phyloP scores from a whole-genome alignment of 2,113 vertebrate species.

The Ovis canadensis region DNA sequence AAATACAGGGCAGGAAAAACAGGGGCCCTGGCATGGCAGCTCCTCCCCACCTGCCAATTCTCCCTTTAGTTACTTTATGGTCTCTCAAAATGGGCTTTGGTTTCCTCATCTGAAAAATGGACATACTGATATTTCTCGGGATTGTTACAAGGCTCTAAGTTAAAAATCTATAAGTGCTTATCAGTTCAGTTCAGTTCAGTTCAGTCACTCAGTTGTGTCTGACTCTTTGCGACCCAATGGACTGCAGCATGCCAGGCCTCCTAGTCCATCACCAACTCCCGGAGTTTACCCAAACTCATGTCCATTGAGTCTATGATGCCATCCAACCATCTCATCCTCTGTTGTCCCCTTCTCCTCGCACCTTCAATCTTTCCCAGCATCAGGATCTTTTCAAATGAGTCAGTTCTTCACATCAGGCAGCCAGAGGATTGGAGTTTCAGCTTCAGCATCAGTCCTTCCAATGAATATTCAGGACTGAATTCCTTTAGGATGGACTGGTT shows the following conservation, averaged over 20 bases:
- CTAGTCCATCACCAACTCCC: neutral
- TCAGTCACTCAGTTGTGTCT: neutral
- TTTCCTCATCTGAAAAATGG: neutral
- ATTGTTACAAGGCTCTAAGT: neutral
- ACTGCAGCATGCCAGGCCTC: neutral
- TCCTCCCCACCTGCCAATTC: neutral
- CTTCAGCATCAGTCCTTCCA: neutral
- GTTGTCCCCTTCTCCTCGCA: neutral
- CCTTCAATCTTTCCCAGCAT: neutral
- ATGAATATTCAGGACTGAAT: neutral
- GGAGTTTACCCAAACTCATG: neutral
- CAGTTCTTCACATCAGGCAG: neutral
- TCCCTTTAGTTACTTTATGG: neutral
- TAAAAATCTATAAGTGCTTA: neutral
- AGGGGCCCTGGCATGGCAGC: neutral
- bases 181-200: neutral
- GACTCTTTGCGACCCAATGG: neutral
- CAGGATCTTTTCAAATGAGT: neutral
- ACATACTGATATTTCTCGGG: neutral
- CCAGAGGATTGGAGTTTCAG: neutral
- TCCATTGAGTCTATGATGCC: neutral
- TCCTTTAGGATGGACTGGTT: neutral
- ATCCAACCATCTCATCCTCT: neutral
- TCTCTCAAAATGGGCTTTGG: neutral
- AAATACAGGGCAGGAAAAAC: neutral